Percentiles rank a stretch among this genome's conserved stretches.
These are phyloP conservation scores for Zoanthus sociatus DNA, from an alignment of 92 coral and sea anemone species.

Conservation along the genomic window DNA sequence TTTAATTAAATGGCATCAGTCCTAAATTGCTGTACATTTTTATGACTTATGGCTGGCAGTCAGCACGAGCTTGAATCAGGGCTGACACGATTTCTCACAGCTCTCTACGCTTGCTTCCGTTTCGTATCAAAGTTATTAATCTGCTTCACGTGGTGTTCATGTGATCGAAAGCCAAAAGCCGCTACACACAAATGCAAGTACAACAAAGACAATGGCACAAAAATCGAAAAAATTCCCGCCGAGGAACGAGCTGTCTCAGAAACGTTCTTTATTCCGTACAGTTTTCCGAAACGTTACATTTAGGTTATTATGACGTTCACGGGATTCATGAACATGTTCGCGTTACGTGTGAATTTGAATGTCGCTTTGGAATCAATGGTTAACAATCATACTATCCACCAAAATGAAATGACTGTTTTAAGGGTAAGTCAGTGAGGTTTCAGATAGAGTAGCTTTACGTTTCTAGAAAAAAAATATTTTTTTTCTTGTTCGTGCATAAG, in stretches of 20 bases:
- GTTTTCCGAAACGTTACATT: slow-evolving; percentile 84
- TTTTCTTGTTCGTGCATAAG: slow-evolving; percentile 4
- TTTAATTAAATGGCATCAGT: neutral
- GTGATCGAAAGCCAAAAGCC: slow-evolving; percentile 52
- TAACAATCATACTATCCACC: slow-evolving; percentile 81
- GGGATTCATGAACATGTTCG: slow-evolving; percentile 89
- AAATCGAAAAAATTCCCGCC: slow-evolving; percentile 1
- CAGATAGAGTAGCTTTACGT: too few relatives aligned
- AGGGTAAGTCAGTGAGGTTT: slow-evolving; percentile 61
- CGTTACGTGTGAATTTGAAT: slow-evolving; percentile 82
- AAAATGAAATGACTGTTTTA: slow-evolving; percentile 61
- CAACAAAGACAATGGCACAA: slow-evolving; percentile 20
- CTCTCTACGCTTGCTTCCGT: slow-evolving; percentile 83
- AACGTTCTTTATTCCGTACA: slow-evolving; percentile 29
- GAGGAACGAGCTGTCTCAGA: neutral
- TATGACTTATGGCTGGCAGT: slow-evolving; percentile 49
- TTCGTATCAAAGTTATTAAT: slow-evolving; percentile 81
- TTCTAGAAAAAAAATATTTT: neutral
- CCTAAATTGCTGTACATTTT: neutral
- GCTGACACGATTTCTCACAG: slow-evolving; percentile 77
- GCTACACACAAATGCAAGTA: slow-evolving; percentile 13
- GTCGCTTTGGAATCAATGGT: slow-evolving; percentile 94
- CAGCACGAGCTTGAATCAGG: slow-evolving; percentile 78
- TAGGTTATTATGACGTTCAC: slow-evolving; percentile 86
- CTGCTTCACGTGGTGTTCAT: slow-evolving; percentile 85